A percentile compares a stretch with the other conserved stretches of the same genome.
phyloP scores from a whole-genome alignment of 2,888 invertebrate genomes.

The Iselma pallidipennis region DNA sequence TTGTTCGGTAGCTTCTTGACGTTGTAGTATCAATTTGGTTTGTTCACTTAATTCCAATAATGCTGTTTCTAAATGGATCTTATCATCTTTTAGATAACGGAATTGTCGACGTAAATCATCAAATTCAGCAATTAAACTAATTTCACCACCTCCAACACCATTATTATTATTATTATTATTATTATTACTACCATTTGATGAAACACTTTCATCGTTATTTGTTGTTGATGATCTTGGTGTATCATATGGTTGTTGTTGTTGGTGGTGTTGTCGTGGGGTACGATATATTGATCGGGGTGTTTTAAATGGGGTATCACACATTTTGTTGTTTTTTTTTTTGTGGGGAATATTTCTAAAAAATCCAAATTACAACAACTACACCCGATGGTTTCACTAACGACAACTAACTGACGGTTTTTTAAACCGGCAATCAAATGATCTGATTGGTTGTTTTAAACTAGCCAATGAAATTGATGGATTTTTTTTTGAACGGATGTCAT shows the following conservation, averaged over 20 bases:
- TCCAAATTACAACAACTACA: background rate
- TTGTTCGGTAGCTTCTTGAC: conserved; percentile 69
- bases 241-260: too few relatives aligned
- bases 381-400: background rate
- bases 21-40: conserved; percentile 72
- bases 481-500: too few relatives aligned
- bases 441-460: background rate
- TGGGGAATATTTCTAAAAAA: background rate
- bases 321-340: background rate
- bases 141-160: conserved; percentile 24
- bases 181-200: conserved; percentile 16
- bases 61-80: conserved; percentile 21
- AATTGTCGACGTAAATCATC: conserved; percentile 38
- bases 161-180: conserved; percentile 20
- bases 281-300: conserved; percentile 24
- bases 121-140: conserved; percentile 38
- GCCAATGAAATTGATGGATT: background rate
- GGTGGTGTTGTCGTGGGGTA: background rate
- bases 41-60: conserved; percentile 66
- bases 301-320: conserved; percentile 35
- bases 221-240: conserved; percentile 14
- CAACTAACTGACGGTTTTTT: background rate
- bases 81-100: conserved; percentile 25
- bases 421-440: background rate
- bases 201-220: conserved; percentile 37